A percentile compares a stretch with the other conserved stretches of the same genome.
phyloP scores from a whole-genome alignment of 2,888 invertebrate species.

The Timandra comae region DNA sequence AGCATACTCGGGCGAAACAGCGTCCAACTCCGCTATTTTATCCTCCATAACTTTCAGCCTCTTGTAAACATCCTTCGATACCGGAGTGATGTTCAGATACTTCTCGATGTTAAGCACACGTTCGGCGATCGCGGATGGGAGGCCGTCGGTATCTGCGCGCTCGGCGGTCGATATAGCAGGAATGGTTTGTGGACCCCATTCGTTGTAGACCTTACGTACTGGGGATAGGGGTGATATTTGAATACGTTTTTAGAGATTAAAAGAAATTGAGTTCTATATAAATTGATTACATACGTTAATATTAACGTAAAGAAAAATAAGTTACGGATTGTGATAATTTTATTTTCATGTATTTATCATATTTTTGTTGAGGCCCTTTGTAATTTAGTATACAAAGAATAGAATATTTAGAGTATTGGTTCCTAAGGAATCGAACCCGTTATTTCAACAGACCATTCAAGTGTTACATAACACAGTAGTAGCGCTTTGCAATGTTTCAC shows the following conservation, averaged over 20 bases:
- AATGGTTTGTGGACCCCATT: conserved; percentile 81
- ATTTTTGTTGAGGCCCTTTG: no score
- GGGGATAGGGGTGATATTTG: conserved; percentile 11
- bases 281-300: neutral
- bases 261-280: neutral
- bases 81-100: conserved; percentile 75
- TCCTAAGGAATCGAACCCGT: no score
- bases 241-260: neutral
- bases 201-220: conserved; percentile 84
- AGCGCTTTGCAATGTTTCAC: no score
- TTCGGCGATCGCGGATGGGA: conserved; percentile 80
- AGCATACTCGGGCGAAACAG: conserved; percentile 88
- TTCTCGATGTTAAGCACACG: conserved; percentile 80
- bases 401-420: no score
- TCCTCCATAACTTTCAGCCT: conserved; percentile 86
- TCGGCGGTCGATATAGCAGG: conserved; percentile 24
- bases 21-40: conserved; percentile 82
- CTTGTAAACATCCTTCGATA: conserved; percentile 79
- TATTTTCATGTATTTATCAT: no score
- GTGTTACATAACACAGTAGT: no score
- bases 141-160: conserved; percentile 31
- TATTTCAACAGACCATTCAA: no score
- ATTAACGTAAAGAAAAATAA: neutral
- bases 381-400: no score
- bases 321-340: no score